Percentiles rank a stretch among this genome's conserved stretches.
phyloP scores from a whole-genome alignment of 2,888 invertebrate genomes.

The Drosophila rellima region DNA sequence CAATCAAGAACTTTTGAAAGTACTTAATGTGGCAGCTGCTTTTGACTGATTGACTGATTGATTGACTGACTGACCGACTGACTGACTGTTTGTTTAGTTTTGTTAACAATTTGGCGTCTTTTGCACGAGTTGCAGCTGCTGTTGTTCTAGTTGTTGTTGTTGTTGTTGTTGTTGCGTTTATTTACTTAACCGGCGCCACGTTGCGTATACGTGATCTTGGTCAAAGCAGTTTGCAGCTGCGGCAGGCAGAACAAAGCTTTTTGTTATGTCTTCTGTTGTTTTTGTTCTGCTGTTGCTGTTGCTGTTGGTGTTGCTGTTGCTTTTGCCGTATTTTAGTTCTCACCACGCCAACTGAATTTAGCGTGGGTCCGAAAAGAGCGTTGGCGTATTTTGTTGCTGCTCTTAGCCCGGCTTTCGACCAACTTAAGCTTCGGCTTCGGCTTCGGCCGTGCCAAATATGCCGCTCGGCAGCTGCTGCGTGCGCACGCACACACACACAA shows the following conservation, averaged over 20 bases:
- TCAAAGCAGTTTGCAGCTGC: conserved; percentile 15
- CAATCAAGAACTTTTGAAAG: conserved; percentile 7
- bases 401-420: conserved; percentile 45
- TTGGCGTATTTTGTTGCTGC: conserved; percentile 35
- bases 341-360: conserved; percentile 45
- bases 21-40: conserved; percentile 7
- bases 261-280: background rate
- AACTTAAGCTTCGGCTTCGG: conserved; percentile 2
- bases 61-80: too few species aligned
- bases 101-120: conserved; percentile 17
- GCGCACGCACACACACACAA: conserved; percentile 48
- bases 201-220: conserved; percentile 61
- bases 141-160: background rate
- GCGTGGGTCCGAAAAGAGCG: conserved; percentile 52
- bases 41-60: conserved; percentile 7
- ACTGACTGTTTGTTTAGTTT: conserved; percentile 15
- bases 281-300: background rate
- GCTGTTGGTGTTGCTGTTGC: conserved; percentile 15
- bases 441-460: conserved; percentile 27
- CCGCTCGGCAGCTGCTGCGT: conserved; percentile 34
- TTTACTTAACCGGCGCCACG: conserved; percentile 52
- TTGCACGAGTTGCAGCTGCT: conserved; percentile 15
- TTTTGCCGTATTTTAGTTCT: conserved; percentile 32
- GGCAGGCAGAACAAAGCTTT: conserved; percentile 12
- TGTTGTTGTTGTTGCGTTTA: conserved; percentile 11